These are phyloP conservation scores for Arctopsyche grandis DNA, from an alignment of 1,140 invertebrate genomes.

Conservation along the genomic window DNA sequence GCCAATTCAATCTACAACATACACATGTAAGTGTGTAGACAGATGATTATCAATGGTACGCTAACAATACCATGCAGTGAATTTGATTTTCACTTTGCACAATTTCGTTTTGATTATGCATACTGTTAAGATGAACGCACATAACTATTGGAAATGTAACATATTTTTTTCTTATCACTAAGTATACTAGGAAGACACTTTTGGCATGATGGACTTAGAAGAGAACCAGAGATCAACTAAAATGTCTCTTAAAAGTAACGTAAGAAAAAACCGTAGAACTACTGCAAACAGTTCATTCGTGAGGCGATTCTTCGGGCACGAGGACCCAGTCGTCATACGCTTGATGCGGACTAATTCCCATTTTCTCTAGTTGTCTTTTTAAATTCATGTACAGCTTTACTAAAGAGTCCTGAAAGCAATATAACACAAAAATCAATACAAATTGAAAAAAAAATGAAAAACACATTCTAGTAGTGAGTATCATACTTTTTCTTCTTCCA, in stretches of 20 bases:
- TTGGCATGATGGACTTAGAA: slow-evolving; percentile 29
- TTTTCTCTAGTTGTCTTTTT: slow-evolving; percentile 70
- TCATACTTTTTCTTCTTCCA: slow-evolving; percentile 78
- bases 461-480: neutral
- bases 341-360: slow-evolving; percentile 58
- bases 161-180: neutral
- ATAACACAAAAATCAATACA: slow-evolving; percentile 39
- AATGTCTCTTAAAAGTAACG: neutral
- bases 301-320: slow-evolving; percentile 60
- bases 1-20: too few relatives aligned
- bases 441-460: neutral
- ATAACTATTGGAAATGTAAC: slow-evolving; percentile 24
- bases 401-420: slow-evolving; percentile 68
- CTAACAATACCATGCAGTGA: too few relatives aligned
- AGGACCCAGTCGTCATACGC: slow-evolving; percentile 62
- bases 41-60: too few relatives aligned
- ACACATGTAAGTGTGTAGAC: too few relatives aligned
- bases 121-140: too few relatives aligned
- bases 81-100: too few relatives aligned
- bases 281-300: slow-evolving; percentile 58
- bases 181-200: slow-evolving; percentile 37
- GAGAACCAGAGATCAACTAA: slow-evolving; percentile 16
- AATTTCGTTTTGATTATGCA: too few relatives aligned
- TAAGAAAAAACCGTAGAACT: slow-evolving; percentile 22
- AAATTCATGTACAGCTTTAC: slow-evolving; percentile 72